phyloP scores from a whole-genome alignment of 2,113 vertebrate species.

The Clupea harengus region DNA sequence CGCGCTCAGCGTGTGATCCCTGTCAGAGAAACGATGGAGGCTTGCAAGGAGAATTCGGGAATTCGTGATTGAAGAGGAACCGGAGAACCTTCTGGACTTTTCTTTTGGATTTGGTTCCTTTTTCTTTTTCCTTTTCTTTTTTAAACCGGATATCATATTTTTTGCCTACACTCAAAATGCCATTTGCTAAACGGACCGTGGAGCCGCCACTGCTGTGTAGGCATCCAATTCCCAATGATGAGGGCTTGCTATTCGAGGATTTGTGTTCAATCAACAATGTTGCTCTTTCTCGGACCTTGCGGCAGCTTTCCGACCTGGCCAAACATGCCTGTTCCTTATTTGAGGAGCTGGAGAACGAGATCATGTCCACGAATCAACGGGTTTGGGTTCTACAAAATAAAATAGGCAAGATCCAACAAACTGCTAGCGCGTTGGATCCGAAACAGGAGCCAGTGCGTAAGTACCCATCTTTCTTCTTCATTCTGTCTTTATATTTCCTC shows the following conservation, averaged over 20 bases:
- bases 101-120: conserved; percentile 66
- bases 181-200: conserved; percentile 92
- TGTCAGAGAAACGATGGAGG: conserved; percentile 68
- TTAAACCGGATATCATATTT: conserved; percentile 49
- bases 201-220: conserved; percentile 93
- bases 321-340: conserved; percentile 94
- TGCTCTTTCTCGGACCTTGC: conserved; percentile 88
- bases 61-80: conserved; percentile 75
- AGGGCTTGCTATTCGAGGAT: conserved; percentile 80
- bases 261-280: conserved; percentile 90
- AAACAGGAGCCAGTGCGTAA: conserved; percentile 98
- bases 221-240: conserved; percentile 78
- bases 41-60: conserved; percentile 70
- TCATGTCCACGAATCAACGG: conserved; percentile 85
- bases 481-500: conserved; percentile 8
- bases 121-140: conserved; percentile 56
- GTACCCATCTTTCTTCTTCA: conserved; percentile 63
- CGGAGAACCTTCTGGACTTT: conserved; percentile 60
- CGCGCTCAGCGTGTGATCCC: conserved; percentile 62
- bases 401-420: conserved; percentile 87
- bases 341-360: conserved; percentile 93
- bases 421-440: conserved; percentile 85
- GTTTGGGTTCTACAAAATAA: conserved; percentile 89
- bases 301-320: conserved; percentile 96
- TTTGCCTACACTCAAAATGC: conserved; percentile 77